A percentile compares a stretch with the other conserved stretches of the same genome.
These are phyloP conservation scores for Drosophila willistoni DNA, from an alignment of 1,140 invertebrate genomes.

Conservation along the genomic window DNA sequence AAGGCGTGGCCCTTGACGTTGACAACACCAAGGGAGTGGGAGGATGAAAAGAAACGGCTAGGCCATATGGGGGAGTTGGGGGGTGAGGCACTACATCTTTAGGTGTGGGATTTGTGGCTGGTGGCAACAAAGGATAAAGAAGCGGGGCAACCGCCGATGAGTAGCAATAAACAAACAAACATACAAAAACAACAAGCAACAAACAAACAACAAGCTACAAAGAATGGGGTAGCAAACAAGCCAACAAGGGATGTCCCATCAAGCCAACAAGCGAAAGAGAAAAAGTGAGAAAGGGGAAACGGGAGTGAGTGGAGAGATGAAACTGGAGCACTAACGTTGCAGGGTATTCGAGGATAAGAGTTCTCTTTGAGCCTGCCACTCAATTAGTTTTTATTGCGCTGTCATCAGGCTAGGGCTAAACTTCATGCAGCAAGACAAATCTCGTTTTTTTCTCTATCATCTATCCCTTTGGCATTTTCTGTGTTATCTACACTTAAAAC, in stretches of 20 bases:
- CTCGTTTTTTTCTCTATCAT: background rate
- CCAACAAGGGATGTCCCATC: slow-evolving; percentile 12
- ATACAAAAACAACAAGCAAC: slow-evolving; percentile 36
- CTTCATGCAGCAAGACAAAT: slow-evolving; percentile 13
- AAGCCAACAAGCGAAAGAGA: slow-evolving; percentile 11
- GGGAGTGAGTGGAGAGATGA: slow-evolving; percentile 2
- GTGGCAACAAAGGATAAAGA: background rate
- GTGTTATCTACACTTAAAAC: background rate
- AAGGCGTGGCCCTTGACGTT: slow-evolving; percentile 71
- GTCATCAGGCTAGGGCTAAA: slow-evolving; percentile 54
- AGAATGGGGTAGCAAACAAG: slow-evolving; percentile 15
- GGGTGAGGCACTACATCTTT: slow-evolving; percentile 11
- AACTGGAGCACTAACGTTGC: too few relatives aligned
- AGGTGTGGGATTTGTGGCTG: slow-evolving; percentile 20
- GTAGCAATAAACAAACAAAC: slow-evolving; percentile 78
- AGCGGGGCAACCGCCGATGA: slow-evolving; percentile 41
- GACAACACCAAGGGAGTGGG: slow-evolving; percentile 48
- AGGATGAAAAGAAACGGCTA: slow-evolving; percentile 23
- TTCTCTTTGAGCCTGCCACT: slow-evolving; percentile 58
- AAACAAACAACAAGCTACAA: slow-evolving; percentile 44
- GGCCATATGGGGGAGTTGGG: background rate
- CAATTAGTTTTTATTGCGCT: slow-evolving; percentile 80
- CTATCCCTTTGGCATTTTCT: too few relatives aligned
- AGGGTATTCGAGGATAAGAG: background rate
- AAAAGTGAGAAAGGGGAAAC: background rate